Conservation (phyloP, 2,113 vertebrate genomes). For the Chaetops frenatus region DNA sequence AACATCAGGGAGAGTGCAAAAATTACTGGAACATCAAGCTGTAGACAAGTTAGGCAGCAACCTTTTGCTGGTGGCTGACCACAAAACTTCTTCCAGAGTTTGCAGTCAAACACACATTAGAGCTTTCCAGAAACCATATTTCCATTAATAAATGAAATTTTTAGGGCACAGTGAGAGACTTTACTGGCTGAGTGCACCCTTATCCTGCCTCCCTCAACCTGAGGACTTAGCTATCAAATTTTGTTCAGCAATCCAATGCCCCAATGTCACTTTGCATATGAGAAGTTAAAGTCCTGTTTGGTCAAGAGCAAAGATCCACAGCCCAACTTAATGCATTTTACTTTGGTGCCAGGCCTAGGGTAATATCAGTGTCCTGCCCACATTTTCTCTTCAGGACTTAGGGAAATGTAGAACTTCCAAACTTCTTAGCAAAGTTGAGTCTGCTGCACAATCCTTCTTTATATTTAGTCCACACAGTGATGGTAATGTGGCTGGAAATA, state of each 20-base stretch:
- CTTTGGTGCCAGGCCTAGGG: neutral
- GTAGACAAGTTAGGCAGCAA: neutral
- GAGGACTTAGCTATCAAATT: neutral
- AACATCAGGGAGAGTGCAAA: neutral
- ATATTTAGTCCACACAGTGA: neutral
- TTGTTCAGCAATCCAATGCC: neutral
- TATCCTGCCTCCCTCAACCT: neutral
- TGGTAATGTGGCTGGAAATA: neutral
- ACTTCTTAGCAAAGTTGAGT: neutral
- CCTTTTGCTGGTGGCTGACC: neutral
- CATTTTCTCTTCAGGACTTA: neutral
- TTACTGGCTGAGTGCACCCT: neutral
- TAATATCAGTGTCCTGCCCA: neutral
- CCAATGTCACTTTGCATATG: neutral
- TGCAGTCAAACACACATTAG: conserved; percentile 23
- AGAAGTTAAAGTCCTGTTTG: neutral
- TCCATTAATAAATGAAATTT: conserved; percentile 35
- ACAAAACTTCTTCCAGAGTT: neutral
- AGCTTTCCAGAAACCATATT: neutral
- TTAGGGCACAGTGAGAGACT: neutral
- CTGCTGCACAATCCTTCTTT: neutral
- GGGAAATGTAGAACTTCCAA: neutral
- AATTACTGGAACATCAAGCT: conserved; percentile 6
- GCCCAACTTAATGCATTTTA: neutral
- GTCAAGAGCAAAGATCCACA: neutral